A percentile compares a stretch with the other conserved stretches of the same genome.
Conservation (phyloP, 2,113 vertebrate species). For the Dicrurus megarhynchus region DNA sequence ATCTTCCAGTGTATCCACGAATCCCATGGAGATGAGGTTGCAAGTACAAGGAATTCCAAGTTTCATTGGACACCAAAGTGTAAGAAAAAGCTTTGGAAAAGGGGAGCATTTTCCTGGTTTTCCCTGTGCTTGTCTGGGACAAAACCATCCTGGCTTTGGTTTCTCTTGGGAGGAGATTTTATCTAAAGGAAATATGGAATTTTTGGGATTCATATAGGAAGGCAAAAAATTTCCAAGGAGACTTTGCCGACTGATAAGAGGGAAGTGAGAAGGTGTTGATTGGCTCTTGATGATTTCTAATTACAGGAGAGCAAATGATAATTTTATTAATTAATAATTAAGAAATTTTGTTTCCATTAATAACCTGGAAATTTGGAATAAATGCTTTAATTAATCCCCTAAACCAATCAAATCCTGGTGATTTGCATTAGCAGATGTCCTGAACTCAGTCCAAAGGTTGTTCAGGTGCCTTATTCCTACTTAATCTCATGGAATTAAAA, state of each 20-base stretch:
- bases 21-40: not conserved
- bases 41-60: too few relatives aligned
- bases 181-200: conserved; percentile 35
- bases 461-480: not conserved
- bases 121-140: not conserved
- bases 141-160: too few relatives aligned
- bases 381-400: not conserved
- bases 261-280: not conserved
- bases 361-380: not conserved
- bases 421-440: not conserved
- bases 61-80: not conserved
- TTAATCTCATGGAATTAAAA: not conserved
- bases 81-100: not conserved
- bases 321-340: not conserved
- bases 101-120: not conserved
- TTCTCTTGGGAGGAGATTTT: conserved; percentile 2
- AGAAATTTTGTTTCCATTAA: not conserved
- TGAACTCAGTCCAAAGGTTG: not conserved
- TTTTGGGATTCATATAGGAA: not conserved
- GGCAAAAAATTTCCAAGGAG: not conserved
- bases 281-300: not conserved
- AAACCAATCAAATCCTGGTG: not conserved
- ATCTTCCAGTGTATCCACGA: too few relatives aligned
- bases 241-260: not conserved
- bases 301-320: not conserved